Evolutionary conservation across 2,888 invertebrate species (phyloP), one percentile per base, ranked within the genome.

Genomic region (Scaptomyza caliginosa): DNA sequence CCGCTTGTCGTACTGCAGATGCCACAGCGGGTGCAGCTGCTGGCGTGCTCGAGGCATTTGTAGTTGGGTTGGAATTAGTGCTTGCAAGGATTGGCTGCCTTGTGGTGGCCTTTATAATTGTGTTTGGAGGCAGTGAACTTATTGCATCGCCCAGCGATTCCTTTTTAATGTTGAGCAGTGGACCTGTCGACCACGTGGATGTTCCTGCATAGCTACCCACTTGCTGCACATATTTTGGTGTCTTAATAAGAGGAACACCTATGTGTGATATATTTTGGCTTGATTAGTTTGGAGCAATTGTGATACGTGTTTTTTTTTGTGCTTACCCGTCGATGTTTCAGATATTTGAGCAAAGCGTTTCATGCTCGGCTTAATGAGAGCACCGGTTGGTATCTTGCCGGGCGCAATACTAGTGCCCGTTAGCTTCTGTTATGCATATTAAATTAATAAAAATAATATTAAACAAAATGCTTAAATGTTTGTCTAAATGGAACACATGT

Each of bases 71-170:
- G 52, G 34, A 62, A 50, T 28, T 68, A 6, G 36, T 4, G 4
- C 39, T 30, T 8, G 32, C 5, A 6, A 19, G 3, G 0, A 11
- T 30, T 10, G 43, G 38, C 5, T 65, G 59, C 1, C 77, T 66
- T 6, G 77, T 74, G 0, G 88, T 88, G 0, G 90, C 87, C 30
- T 90, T 89, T 7, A 89, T 89, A 16, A 83, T 89, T 2, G 89
- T 89, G 56, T 88, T 89, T 0, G 90, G 86, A 0, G 90, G 90
- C 38, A 90, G 58, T 1, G 90, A 86, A 11, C 78, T 89, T 5
- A 90, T 90, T 0, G 88, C 89, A 28, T 82, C 81, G 1, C 87
- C 90, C 1, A 89, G 49, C 17, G 77, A 52, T 57, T 77, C 77
- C 51, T 78, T 77, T 34, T 71, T 78, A 2, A 50, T 64, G 10